These are phyloP conservation scores for Tupaia chinensis DNA, from an alignment of 2,113 vertebrate species.

Conservation along the genomic window DNA sequence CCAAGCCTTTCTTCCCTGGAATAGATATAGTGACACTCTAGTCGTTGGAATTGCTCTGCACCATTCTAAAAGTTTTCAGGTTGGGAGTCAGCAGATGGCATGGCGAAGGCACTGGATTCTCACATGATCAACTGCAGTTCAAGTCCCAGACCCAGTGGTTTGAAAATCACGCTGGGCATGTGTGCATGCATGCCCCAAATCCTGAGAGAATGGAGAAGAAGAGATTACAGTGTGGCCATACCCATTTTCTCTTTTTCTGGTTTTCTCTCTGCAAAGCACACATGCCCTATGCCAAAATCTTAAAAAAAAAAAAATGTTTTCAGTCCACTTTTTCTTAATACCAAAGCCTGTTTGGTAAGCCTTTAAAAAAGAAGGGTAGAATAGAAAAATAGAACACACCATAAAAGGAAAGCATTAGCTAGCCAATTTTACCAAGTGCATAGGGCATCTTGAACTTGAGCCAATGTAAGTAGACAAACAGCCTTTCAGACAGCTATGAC, in stretches of 20 bases:
- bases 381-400: background rate
- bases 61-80: constrained; percentile 2
- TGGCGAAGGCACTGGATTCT: too few species aligned
- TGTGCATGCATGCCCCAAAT: too few species aligned
- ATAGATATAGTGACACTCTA: background rate
- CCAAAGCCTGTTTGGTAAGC: background rate
- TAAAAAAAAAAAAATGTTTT: background rate
- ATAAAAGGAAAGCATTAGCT: background rate
- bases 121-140: too few species aligned
- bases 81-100: background rate
- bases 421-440: background rate
- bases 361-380: background rate
- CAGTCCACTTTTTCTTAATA: background rate
- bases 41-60: background rate
- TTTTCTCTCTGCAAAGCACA: too few species aligned
- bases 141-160: too few species aligned
- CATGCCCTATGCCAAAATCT: too few species aligned
- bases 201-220: too few species aligned
- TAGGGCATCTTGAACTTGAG: background rate
- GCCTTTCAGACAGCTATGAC: background rate
- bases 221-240: too few species aligned
- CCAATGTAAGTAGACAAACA: background rate
- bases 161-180: too few species aligned
- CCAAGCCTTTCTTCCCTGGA: background rate
- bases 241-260: too few species aligned